Percentiles rank a stretch among this genome's conserved stretches.
phyloP scores from a whole-genome alignment of 2,113 vertebrate genomes.

The Catharus minimus region DNA sequence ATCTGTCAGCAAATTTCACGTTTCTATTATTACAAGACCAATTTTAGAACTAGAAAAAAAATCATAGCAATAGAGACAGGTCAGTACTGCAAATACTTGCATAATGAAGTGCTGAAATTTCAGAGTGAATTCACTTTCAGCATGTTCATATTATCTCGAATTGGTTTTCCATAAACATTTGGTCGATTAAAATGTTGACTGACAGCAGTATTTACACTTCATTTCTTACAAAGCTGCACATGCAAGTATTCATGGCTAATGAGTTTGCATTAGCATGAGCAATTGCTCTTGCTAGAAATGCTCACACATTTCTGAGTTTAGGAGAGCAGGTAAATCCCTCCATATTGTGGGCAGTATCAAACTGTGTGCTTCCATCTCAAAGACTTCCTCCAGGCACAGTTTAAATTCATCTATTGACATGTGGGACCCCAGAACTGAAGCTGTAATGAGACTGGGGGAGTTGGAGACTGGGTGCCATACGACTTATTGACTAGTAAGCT shows the following conservation, averaged over 20 bases:
- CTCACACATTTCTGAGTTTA: not conserved
- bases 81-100: not conserved
- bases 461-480: not conserved
- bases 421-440: not conserved
- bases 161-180: not conserved
- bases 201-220: constrained; percentile 9
- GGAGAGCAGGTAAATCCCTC: not conserved
- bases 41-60: constrained; percentile 11
- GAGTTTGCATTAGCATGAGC: not conserved
- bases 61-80: not conserved
- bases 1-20: constrained; percentile 48
- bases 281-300: not conserved
- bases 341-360: accelerated
- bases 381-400: not conserved
- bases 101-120: not conserved
- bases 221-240: not conserved
- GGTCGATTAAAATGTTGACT: not conserved
- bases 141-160: not conserved
- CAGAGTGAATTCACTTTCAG: not conserved
- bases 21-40: constrained; percentile 47
- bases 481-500: not conserved
- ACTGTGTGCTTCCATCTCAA: not conserved
- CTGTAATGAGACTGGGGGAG: not conserved
- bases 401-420: not conserved
- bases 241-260: not conserved